Evolutionary conservation across 2,113 vertebrate species (phyloP).

Genomic region (Myanophis thanlyinensis): DNA sequence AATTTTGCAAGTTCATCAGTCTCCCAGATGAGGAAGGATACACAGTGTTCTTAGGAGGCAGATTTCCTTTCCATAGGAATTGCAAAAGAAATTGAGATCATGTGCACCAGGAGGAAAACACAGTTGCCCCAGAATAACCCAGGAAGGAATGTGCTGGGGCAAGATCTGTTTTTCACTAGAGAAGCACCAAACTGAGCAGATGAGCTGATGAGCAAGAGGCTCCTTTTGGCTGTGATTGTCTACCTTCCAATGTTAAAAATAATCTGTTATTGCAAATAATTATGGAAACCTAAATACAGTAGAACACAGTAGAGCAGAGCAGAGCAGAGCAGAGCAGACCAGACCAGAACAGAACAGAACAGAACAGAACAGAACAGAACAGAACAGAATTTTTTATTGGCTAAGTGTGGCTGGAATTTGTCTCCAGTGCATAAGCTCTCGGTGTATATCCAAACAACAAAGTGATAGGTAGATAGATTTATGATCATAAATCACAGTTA

Average conservation of each 20-base stretch:
- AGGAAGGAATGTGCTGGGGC: neutral
- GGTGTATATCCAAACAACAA: neutral
- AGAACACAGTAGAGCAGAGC: neutral
- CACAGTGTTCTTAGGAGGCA: neutral
- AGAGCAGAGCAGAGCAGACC: neutral
- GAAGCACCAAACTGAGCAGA: neutral
- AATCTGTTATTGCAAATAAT: neutral
- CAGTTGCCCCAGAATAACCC: neutral
- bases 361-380: accelerated
- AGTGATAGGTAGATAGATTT: neutral
- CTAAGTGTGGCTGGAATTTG: neutral
- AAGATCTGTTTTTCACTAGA: neutral
- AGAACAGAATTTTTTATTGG: neutral
- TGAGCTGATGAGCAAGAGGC: neutral
- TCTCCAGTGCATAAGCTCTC: neutral
- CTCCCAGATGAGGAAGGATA: neutral
- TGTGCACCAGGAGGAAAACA: accelerated
- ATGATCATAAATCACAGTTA: neutral
- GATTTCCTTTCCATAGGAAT: neutral
- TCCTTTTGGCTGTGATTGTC: neutral
- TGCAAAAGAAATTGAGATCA: neutral
- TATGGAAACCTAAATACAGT: neutral
- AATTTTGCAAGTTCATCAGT: neutral
- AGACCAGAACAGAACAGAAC: too few relatives aligned
- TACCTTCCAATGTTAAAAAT: neutral